Conservation (phyloP, 37 sponge, comb jelly and placozoan species). For the Hexactinellida sp. region DNA sequence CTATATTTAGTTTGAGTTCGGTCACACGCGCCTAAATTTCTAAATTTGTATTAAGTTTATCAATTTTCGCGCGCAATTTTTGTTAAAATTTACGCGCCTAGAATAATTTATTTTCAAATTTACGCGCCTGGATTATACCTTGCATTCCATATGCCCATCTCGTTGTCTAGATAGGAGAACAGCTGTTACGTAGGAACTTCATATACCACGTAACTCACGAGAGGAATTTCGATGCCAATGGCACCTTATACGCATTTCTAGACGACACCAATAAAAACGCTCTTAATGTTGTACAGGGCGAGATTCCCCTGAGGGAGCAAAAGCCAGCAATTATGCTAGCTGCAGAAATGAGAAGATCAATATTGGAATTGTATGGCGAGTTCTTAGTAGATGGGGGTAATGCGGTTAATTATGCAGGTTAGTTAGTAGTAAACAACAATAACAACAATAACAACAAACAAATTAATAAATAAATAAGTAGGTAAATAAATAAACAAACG, state of each 20-base stretch:
- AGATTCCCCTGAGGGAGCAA: background rate
- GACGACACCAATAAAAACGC: slow-evolving; percentile 47
- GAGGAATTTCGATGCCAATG: slow-evolving; percentile 66
- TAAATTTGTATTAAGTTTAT: no score
- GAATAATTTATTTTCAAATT: no score
- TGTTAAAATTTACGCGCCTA: no score
- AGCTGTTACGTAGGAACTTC: slow-evolving; percentile 49
- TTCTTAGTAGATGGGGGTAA: slow-evolving; percentile 50
- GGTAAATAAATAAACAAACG: no score
- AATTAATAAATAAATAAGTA: no score
- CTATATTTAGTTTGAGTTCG: no score
- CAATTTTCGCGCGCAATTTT: no score
- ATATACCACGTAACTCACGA: slow-evolving; percentile 80
- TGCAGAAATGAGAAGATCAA: slow-evolving; percentile 51
- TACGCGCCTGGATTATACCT: no score
- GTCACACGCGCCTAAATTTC: no score
- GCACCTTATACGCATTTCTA: slow-evolving; percentile 60
- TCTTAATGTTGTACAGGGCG: slow-evolving; percentile 43
- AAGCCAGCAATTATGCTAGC: slow-evolving; percentile 51
- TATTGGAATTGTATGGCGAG: slow-evolving; percentile 60
- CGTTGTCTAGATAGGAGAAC: slow-evolving; percentile 30
- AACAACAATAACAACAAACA: background rate
- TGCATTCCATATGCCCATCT: no score
- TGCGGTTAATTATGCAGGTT: slow-evolving; percentile 24
- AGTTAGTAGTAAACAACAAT: background rate